Evolutionary conservation across 2,113 vertebrate species (phyloP).

Genomic region (Mormyrus lacerda): DNA sequence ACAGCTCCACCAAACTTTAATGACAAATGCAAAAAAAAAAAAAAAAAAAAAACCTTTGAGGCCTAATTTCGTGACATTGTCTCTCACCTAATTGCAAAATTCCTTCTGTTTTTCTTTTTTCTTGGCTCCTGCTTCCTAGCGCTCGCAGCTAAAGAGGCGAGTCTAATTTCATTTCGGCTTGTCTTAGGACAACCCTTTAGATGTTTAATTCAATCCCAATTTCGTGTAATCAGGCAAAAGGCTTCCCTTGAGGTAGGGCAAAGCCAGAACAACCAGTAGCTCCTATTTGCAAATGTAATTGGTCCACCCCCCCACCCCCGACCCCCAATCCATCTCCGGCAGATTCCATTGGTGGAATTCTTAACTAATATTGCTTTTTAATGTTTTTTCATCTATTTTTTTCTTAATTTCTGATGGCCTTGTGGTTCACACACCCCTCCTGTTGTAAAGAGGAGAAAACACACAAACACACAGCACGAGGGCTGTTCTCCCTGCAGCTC

Average conservation of each 20-base stretch:
- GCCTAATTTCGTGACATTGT: constrained; percentile 64
- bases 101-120: constrained; percentile 34
- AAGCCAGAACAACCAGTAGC: constrained; percentile 72
- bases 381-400: constrained; percentile 71
- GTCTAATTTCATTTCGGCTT: constrained; percentile 92
- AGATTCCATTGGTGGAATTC: constrained; percentile 69
- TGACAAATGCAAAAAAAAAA: constrained; percentile 24
- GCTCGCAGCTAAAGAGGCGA: constrained; percentile 70
- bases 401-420: constrained; percentile 54
- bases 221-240: constrained; percentile 93
- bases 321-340: constrained; percentile 18
- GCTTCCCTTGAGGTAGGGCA: constrained; percentile 87
- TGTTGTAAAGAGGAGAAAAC: constrained; percentile 27
- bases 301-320: constrained; percentile 67
- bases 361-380: constrained; percentile 81
- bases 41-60: constrained; percentile 52
- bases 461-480: constrained; percentile 53
- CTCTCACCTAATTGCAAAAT: constrained; percentile 65
- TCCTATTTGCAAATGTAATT: constrained; percentile 95
- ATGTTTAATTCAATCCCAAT: constrained; percentile 99
- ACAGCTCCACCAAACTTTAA: constrained; percentile 30
- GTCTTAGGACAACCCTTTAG: constrained; percentile 88
- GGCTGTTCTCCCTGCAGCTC: constrained; percentile 76
- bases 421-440: constrained; percentile 71
- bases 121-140: constrained; percentile 44